phyloP scores from a whole-genome alignment of 2,888 invertebrate species.

The Mythimna pallens region DNA sequence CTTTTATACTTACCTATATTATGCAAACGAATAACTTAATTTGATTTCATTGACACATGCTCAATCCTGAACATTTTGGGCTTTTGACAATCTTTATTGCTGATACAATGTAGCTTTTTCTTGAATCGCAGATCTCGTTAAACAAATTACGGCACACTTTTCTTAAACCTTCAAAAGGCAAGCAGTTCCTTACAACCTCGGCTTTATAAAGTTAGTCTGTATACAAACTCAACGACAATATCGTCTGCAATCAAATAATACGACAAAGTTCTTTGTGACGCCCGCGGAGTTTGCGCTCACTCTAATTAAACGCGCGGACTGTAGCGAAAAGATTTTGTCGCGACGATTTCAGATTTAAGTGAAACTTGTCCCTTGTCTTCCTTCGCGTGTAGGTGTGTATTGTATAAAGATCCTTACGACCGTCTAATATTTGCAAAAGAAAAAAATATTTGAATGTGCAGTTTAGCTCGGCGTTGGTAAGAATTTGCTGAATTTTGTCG shows the following conservation, averaged over 20 bases:
- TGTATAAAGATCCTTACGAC: conserved; percentile 73
- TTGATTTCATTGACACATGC: background rate
- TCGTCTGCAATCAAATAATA: conserved; percentile 52
- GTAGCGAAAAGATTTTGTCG: conserved; percentile 75
- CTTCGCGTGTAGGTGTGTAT: conserved; percentile 76
- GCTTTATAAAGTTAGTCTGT: conserved; percentile 52
- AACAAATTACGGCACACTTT: conserved; percentile 20
- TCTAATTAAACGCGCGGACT: conserved; percentile 54
- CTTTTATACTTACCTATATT: no score
- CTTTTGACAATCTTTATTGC: background rate
- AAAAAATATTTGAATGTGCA: conserved; percentile 29
- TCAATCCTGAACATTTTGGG: background rate
- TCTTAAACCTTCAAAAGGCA: conserved; percentile 28
- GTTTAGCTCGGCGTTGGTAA: conserved; percentile 21
- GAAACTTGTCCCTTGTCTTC: conserved; percentile 82
- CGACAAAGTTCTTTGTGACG: conserved; percentile 49
- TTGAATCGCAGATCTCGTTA: background rate
- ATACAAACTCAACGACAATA: conserved; percentile 51
- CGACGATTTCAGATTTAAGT: conserved; percentile 81
- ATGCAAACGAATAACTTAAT: no score
- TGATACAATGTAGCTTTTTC: background rate
- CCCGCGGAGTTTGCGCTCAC: conserved; percentile 56
- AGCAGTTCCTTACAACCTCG: conserved; percentile 29
- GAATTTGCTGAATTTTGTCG: conserved; percentile 35
- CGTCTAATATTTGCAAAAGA: conserved; percentile 60